Evolutionary conservation across 2,888 invertebrate species (phyloP).

Genomic region (Tenthredo amoena): DNA sequence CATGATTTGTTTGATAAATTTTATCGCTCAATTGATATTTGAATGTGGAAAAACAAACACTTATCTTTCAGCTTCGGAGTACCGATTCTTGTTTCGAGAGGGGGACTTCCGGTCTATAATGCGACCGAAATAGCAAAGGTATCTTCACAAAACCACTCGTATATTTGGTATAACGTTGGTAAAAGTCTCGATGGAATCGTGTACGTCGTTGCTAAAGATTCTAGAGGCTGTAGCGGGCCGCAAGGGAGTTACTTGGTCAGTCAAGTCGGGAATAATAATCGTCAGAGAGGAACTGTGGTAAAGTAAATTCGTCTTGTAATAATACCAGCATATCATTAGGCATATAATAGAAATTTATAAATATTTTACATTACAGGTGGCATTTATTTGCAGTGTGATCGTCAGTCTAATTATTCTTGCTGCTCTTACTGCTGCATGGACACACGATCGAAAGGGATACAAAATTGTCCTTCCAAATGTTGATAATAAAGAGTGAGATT

Average conservation of each 20-base stretch:
- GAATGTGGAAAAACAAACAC: background rate
- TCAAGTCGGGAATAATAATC: background rate
- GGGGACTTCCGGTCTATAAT: conserved; percentile 69
- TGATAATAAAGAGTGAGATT: conserved; percentile 53
- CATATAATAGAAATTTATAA: background rate
- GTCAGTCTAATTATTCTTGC: conserved; percentile 53
- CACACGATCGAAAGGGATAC: conserved; percentile 54
- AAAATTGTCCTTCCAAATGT: conserved; percentile 54
- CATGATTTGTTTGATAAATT: background rate
- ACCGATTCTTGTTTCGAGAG: conserved; percentile 68
- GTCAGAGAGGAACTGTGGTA: conserved; percentile 19
- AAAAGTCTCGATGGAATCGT: conserved; percentile 63
- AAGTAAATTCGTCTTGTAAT: background rate
- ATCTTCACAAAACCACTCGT: conserved; percentile 58
- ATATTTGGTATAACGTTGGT: conserved; percentile 60
- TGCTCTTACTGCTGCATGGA: conserved; percentile 53
- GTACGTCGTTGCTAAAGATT: conserved; percentile 65
- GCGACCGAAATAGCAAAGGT: conserved; percentile 65
- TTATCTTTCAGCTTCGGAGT: conserved; percentile 65
- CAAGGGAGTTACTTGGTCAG: conserved; percentile 59
- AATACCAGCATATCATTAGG: background rate
- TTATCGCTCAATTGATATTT: background rate
- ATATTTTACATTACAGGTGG: conserved; percentile 54
- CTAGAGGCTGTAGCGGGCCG: conserved; percentile 64
- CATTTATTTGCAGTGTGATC: conserved; percentile 53